Percentiles rank a stretch among this genome's conserved stretches.
Conservation (phyloP, 2,888 invertebrate species). For the Drosophila lacicola region DNA sequence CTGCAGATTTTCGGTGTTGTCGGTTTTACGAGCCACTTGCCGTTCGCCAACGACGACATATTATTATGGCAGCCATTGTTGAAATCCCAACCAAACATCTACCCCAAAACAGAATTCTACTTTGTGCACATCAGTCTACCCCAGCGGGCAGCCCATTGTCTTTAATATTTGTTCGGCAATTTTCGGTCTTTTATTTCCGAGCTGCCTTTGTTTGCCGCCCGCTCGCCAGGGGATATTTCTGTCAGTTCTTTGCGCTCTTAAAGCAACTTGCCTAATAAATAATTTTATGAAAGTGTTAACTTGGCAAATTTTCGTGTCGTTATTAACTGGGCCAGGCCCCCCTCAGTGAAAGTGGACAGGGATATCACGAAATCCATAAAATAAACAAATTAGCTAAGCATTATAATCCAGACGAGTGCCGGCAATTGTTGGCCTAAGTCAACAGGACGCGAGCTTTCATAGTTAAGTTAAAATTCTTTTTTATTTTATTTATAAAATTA, state of each 20-base stretch:
- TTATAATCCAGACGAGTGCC: constrained; percentile 39
- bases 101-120: constrained; percentile 10
- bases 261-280: constrained; percentile 66
- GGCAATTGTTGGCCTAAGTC: constrained; percentile 30
- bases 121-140: constrained; percentile 13
- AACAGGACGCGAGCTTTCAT: constrained; percentile 22
- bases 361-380: constrained; percentile 32
- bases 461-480: not conserved
- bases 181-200: constrained; percentile 65
- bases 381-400: constrained; percentile 68
- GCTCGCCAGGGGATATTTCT: constrained; percentile 35
- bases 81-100: constrained; percentile 55
- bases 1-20: constrained; percentile 76
- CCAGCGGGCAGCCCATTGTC: constrained; percentile 50
- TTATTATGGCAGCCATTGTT: constrained; percentile 74
- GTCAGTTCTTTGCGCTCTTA: constrained; percentile 44
- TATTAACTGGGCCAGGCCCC: constrained; percentile 49
- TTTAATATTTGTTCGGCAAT: constrained; percentile 72
- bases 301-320: constrained; percentile 61
- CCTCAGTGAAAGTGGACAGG: constrained; percentile 22
- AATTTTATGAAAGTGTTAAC: constrained; percentile 79
- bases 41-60: constrained; percentile 63
- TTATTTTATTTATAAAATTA: constrained; percentile 21
- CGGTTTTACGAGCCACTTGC: constrained; percentile 81
- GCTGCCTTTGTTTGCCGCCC: constrained; percentile 20